phyloP scores from a whole-genome alignment of 1,140 invertebrate species.

The Protaetia brevitarsis region DNA sequence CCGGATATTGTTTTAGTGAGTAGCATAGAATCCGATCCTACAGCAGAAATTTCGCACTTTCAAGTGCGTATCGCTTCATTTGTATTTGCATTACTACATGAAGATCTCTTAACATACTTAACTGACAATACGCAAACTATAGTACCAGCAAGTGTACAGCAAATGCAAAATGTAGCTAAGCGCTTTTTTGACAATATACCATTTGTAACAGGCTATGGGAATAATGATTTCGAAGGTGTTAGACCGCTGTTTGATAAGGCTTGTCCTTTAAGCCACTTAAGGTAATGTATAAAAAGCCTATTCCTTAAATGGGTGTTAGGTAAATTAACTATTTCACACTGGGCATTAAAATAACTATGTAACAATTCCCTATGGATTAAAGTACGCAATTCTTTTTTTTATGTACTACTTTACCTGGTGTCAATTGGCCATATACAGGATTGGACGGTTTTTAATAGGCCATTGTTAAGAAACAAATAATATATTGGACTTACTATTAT shows the following conservation, averaged over 20 bases:
- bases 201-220: slow-evolving; percentile 59
- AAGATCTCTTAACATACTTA: slow-evolving; percentile 68
- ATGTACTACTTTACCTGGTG: too few relatives aligned
- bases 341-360: too few relatives aligned
- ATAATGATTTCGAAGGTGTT: slow-evolving; percentile 61
- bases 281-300: slow-evolving; percentile 53
- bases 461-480: too few relatives aligned
- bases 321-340: slow-evolving; percentile 20
- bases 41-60: slow-evolving; percentile 65
- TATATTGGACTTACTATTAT: too few relatives aligned
- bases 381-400: too few relatives aligned
- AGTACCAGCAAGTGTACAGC: slow-evolving; percentile 55
- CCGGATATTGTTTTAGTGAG: slow-evolving; percentile 29
- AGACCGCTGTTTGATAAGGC: slow-evolving; percentile 64
- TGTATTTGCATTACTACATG: slow-evolving; percentile 74
- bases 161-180: slow-evolving; percentile 60
- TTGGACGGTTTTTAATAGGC: too few relatives aligned
- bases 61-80: slow-evolving; percentile 71
- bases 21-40: slow-evolving; percentile 43
- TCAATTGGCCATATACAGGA: too few relatives aligned
- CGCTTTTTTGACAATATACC: slow-evolving; percentile 57
- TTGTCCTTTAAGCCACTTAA: slow-evolving; percentile 71
- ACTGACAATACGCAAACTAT: slow-evolving; percentile 52
- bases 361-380: too few relatives aligned
- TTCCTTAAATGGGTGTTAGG: slow-evolving; percentile 27